Conservation (phyloP, 2,797 vertebrate genomes). For the Pipistrellus pygmaeus region DNA sequence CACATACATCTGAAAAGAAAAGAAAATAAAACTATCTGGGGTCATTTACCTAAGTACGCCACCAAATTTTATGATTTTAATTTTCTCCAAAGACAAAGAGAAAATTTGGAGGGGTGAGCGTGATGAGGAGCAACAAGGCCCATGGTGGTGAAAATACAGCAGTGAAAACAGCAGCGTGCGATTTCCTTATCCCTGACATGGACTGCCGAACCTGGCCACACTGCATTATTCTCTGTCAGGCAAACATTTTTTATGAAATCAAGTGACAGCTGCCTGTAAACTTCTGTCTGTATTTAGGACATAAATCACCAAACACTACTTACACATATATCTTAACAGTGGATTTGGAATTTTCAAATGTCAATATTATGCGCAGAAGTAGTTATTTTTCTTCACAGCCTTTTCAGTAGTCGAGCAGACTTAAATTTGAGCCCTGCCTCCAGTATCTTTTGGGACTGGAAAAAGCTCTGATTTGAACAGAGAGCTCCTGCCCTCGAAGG, state of each 20-base stretch:
- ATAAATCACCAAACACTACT: slow-evolving; percentile 46
- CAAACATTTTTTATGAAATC: slow-evolving; percentile 63
- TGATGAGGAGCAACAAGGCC: not conserved
- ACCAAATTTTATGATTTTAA: slow-evolving; percentile 56
- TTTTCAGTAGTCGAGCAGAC: not conserved
- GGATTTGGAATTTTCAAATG: slow-evolving; percentile 57
- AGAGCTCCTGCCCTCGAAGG: not conserved
- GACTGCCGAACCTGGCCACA: slow-evolving; percentile 58
- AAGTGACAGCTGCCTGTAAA: slow-evolving; percentile 57
- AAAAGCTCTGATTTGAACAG: not conserved
- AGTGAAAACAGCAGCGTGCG: not conserved
- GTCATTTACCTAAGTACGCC: slow-evolving; percentile 16
- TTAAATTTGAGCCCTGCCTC: not conserved
- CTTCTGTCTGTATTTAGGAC: slow-evolving; percentile 12
- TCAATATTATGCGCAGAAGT: not conserved
- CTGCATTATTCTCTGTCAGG: slow-evolving; percentile 27
- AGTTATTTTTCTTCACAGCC: not conserved
- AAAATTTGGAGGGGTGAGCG: slow-evolving; percentile 19
- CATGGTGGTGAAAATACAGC: not conserved
- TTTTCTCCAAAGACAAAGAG: slow-evolving; percentile 60
- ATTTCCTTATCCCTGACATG: slow-evolving; percentile 44
- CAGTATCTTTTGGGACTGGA: not conserved
- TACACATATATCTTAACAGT: not conserved
- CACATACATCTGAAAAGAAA: slow-evolving; percentile 51
- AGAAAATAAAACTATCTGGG: slow-evolving; percentile 30